Evolutionary conservation across 2,888 invertebrate genomes (phyloP).

Genomic region (Cyclophora albipunctata): DNA sequence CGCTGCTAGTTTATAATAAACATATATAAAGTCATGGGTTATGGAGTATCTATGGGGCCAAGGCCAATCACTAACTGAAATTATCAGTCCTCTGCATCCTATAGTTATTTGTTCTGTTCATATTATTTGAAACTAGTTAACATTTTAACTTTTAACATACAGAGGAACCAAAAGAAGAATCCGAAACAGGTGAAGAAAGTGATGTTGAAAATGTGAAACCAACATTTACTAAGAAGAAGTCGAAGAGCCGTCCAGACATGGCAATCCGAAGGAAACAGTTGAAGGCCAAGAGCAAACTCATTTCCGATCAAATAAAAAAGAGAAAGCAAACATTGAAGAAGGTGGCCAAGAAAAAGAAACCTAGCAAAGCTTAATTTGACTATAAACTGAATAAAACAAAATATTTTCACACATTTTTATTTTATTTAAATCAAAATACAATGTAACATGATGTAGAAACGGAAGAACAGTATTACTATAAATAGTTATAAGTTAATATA

Average conservation of each 20-base stretch:
- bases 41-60: too few relatives aligned
- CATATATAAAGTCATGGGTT: too few relatives aligned
- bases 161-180: constrained; percentile 51
- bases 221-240: constrained; percentile 37
- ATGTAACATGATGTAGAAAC: constrained; percentile 2
- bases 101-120: too few relatives aligned
- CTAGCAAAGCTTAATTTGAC: constrained; percentile 31
- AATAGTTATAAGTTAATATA: too few relatives aligned
- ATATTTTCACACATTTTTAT: constrained; percentile 25
- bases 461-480: not conserved
- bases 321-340: constrained; percentile 58
- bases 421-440: constrained; percentile 17
- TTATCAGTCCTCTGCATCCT: too few relatives aligned
- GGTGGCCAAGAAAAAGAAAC: constrained; percentile 30
- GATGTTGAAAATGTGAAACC: constrained; percentile 28
- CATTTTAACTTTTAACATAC: constrained; percentile 7
- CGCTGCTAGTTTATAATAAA: too few relatives aligned
- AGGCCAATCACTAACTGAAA: too few relatives aligned
- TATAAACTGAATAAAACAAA: constrained; percentile 24
- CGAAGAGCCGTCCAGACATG: constrained; percentile 56
- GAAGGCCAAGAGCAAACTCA: constrained; percentile 62
- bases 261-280: constrained; percentile 66
- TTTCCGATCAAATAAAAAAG: constrained; percentile 66
- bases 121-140: too few relatives aligned
- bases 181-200: constrained; percentile 25